These are phyloP conservation scores for Eupithecia dodoneata DNA, from an alignment of 2,888 invertebrate species.

Conservation along the genomic window DNA sequence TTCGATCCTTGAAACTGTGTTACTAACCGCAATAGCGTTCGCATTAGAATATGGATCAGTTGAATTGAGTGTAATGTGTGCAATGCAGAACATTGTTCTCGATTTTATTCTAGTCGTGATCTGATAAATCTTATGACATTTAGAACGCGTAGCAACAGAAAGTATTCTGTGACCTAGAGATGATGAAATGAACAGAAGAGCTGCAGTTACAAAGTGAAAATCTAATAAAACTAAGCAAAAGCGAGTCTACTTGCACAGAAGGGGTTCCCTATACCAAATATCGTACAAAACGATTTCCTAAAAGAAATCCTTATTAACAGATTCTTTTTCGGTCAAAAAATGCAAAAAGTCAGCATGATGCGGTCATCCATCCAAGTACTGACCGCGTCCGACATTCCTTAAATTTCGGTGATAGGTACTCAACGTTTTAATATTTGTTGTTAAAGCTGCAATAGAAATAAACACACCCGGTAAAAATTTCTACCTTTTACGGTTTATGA, in stretches of 20 bases:
- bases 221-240: too few species aligned
- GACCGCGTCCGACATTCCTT: background rate
- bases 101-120: background rate
- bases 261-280: too few species aligned
- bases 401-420: background rate
- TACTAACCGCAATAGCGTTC: background rate
- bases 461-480: background rate
- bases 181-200: background rate
- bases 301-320: background rate
- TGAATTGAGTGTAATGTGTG: conserved; percentile 8
- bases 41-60: conserved; percentile 18
- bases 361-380: background rate
- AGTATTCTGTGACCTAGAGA: background rate
- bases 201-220: too few species aligned
- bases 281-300: background rate
- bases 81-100: conserved; percentile 17
- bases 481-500: background rate
- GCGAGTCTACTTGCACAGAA: too few species aligned
- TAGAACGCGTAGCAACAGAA: background rate
- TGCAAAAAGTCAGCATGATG: background rate
- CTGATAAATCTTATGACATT: background rate
- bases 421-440: too few species aligned
- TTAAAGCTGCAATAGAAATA: background rate
- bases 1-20: conserved; percentile 10
- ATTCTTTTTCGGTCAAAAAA: background rate